Base-by-base conservation (phyloP, 2,888 invertebrate genomes). In the Drosophila neonasuta region DNA sequence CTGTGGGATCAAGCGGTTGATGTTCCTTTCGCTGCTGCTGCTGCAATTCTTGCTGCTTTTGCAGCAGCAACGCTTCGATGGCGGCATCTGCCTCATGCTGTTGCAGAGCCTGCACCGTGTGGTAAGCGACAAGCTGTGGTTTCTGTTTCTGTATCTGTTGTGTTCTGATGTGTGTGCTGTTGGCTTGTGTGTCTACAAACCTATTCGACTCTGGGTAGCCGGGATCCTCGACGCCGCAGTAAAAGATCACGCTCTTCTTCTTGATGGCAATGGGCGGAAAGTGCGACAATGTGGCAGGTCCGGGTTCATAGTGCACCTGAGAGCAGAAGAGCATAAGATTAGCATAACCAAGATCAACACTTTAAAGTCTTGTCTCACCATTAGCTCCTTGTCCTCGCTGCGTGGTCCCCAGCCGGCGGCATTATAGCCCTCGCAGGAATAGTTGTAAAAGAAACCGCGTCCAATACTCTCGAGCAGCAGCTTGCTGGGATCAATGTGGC, bases 371-470 rank as follows among this genome's bases (percentile, higher is more conserved):
- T 39, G n/a, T 20, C 78, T 71, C 68, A 97, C 97, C 79, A 95
- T 92, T 10, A 97, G 93, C 81, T 96, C 95, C 29, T 95, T 94
- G 68, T 94, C 94, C 41, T 93, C 92, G 34, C 97, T 97, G 77
- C 94, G 93, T 39, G 94, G 93, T 44, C 97, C 97, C 96, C 97
- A 97, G 8, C 97, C 97, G 9, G 97, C 97, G 11, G 94, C 93
- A 91, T 97, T 98, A 90, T 94, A 94, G 13, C 97, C 98, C 86
- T 95, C 95, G 90, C 98, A 98, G 0, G 97, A 96, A 91, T 97
- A 98, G 91, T 97, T 97, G 29, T 97, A 98, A 84, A 97, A 96
- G 91, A 97, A 97, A 60, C 94, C 94, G 88, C 97, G 94, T 4
- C 95, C 95, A n/a, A 97, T 96, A 76, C 95, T 94, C 83, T 96